Evolutionary conservation across 2,113 vertebrate species (phyloP).

Genomic region (Neogobius melanostomus): DNA sequence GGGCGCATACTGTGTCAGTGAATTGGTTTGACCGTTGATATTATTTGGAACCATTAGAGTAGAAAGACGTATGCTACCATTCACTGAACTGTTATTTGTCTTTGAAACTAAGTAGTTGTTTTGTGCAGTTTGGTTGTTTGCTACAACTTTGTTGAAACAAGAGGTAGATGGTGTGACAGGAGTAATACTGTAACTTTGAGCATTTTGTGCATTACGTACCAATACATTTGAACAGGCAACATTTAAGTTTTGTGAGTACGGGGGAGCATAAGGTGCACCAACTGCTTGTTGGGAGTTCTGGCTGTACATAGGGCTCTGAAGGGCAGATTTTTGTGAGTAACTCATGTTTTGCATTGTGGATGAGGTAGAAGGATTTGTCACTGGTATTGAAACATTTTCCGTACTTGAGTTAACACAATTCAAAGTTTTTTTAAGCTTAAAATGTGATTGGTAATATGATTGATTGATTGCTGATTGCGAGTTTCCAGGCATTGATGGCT

Average conservation of each 20-base stretch:
- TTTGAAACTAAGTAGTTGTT: not conserved
- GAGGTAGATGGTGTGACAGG: not conserved
- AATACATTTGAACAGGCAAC: not conserved
- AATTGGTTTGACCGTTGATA: fast-evolving
- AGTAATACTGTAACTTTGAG: not conserved
- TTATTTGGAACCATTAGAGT: not conserved
- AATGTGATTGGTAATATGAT: not conserved
- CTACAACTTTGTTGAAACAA: not conserved
- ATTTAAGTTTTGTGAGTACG: not conserved
- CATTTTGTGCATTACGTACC: not conserved
- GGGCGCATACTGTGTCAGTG: not conserved
- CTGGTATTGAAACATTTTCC: not conserved
- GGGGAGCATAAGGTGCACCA: not conserved
- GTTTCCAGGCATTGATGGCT: not conserved
- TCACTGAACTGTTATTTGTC: not conserved
- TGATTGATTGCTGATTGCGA: not conserved
- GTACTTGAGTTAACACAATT: not conserved
- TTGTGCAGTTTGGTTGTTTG: not conserved
- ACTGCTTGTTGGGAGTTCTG: not conserved
- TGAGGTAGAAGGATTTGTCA: not conserved
- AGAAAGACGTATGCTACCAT: not conserved
- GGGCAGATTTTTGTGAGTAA: not conserved
- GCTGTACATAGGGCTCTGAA: slow-evolving; percentile 1
- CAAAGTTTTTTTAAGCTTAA: fast-evolving
- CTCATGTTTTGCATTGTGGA: not conserved